Conservation (phyloP, 2,888 invertebrate species). For the Caenorhabditis panamensis region DNA sequence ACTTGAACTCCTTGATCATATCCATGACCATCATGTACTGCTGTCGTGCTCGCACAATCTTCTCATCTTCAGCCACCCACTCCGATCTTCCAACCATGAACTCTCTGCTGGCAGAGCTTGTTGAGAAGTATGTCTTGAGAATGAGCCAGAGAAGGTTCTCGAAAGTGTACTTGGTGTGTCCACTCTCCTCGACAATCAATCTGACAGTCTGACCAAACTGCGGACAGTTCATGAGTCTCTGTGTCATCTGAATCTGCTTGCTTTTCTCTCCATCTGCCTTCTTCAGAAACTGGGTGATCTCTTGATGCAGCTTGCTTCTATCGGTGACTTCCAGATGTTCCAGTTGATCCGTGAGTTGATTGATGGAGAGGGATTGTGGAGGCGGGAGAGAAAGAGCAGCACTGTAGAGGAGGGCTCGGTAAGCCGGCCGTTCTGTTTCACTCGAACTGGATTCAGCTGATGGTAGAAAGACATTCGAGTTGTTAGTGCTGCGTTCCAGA, state of each 20-base stretch:
- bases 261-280: conserved; percentile 43
- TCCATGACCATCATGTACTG: conserved; percentile 54
- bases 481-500: conserved; percentile 22
- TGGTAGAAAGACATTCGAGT: conserved; percentile 26
- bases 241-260: conserved; percentile 43
- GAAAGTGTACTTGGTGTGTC: conserved; percentile 63
- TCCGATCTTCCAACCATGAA: conserved; percentile 45
- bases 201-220: conserved; percentile 50
- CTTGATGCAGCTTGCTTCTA: conserved; percentile 35
- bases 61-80: conserved; percentile 56
- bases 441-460: conserved; percentile 24
- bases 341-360: conserved; percentile 20
- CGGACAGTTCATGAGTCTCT: conserved; percentile 42
- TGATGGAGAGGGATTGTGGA: conserved; percentile 22
- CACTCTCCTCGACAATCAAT: conserved; percentile 72
- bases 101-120: conserved; percentile 40
- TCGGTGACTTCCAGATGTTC: conserved; percentile 36
- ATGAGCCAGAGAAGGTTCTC: conserved; percentile 77
- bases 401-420: conserved; percentile 37
- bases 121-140: conserved; percentile 73
- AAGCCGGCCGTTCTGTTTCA: conserved; percentile 22
- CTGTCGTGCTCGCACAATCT: conserved; percentile 31
- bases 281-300: conserved; percentile 53
- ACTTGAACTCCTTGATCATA: conserved; percentile 45
- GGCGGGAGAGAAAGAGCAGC: conserved; percentile 20